Evolutionary conservation across 2,888 invertebrate species (phyloP).

Genomic region (Dugesia japonica): DNA sequence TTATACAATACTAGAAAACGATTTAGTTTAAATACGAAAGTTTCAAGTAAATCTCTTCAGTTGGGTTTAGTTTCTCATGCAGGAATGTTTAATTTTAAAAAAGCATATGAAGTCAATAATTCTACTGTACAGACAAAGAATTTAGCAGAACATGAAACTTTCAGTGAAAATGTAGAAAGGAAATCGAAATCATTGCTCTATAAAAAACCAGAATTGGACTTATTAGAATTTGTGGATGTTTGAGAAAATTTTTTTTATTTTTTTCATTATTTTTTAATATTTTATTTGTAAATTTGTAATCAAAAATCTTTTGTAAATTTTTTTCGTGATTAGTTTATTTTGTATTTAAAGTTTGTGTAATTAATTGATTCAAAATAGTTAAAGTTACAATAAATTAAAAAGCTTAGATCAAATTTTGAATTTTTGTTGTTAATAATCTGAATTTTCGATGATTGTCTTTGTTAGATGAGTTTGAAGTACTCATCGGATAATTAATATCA

Average conservation of each 20-base stretch:
- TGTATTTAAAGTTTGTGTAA: too few species aligned
- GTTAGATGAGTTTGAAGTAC: too few species aligned
- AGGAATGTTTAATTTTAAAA: constrained; percentile 1
- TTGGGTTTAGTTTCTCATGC: neutral
- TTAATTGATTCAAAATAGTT: too few species aligned
- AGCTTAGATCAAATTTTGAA: too few species aligned
- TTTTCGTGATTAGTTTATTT: too few species aligned
- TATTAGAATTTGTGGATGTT: neutral
- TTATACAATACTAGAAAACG: neutral
- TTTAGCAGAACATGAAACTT: neutral
- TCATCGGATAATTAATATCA: too few species aligned
- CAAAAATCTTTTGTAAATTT: too few species aligned
- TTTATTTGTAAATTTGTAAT: too few species aligned
- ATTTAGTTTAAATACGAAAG: neutral
- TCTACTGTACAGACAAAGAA: neutral
- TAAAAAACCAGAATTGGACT: neutral
- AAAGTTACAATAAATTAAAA: too few species aligned
- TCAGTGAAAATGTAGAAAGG: neutral
- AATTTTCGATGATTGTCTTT: too few species aligned
- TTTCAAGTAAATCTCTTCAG: neutral
- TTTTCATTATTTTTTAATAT: too few species aligned
- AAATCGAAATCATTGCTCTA: neutral
- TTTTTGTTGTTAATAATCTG: too few species aligned
- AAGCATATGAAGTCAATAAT: neutral
- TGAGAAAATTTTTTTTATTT: neutral